Evolutionary conservation across 2,888 invertebrate genomes (phyloP), one percentile per base, ranked within the genome.

Genomic region (Plemyria rubiginata): DNA sequence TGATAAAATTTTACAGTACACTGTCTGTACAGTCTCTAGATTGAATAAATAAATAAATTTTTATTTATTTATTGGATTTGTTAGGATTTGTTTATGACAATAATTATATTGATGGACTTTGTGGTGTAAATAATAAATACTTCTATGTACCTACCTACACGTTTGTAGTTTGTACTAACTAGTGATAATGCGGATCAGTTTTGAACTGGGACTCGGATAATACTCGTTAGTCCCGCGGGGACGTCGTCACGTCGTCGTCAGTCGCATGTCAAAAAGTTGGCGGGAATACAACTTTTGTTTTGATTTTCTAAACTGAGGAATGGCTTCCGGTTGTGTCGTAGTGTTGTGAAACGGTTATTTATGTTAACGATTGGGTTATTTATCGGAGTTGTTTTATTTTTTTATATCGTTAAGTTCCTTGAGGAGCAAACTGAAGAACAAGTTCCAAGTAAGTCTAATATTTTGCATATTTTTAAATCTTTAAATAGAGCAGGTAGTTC

Each of bases 321-420:
- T 74, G 78, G 80, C 76, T 76, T 75, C 82, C 83, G 81, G 69
- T 65, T 80, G 86, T 87, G 86, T 76, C 87, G 84, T 78, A 79
- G 89, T 89, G 88, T 84, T 86, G 90, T 90, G 89, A 79, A 73
- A 72, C 45, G 55, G 70, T 74, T 77, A 77, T 88, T 82, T 75
- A 90, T 91, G 90, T 81, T 91, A 74, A 81, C 78, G 56, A 82
- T 88, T 80, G 78, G 78, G 68, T 77, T 85, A 61, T 73, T 82
- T 48, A 68, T 85, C 62, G 82, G 80, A 68, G 69, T 80, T 66
- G 70, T 84, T 74, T 67, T 86, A 65, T 69, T 86, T 74, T 79
- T 78, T 77, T 84, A 82, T 70, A 68, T 84, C 66, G 68, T 82
- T 56, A 82, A 84, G 73, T 71, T 79, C 53, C 54, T 82, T 61